Evolutionary conservation across 2,797 vertebrate genomes (phyloP), one percentile per base, ranked within the genome.

Genomic region (Danio jaintianensis): DNA sequence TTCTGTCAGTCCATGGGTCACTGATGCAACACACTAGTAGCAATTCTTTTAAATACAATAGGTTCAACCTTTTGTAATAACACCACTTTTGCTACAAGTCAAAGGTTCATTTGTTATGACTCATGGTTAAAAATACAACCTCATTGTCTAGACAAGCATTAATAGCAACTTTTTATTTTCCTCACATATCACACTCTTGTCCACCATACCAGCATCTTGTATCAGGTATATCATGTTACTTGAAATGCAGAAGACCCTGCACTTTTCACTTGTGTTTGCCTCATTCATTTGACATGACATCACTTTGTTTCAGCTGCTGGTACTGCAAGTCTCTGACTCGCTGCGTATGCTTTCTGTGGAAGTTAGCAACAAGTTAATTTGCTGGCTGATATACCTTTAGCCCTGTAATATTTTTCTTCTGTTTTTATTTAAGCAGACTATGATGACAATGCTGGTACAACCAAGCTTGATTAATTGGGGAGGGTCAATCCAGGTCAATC

Each of bases 61-160:
- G 53, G n/a, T 45, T 38, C 11, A n/a, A 40, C 15, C 64, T 43
- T 78, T 52, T 78, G 73, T 53, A 64, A 48, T 64, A 82, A 53
- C 9, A 5, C 59, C 68, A 47, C 53, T 52, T 58, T 16, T n/a
- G 15, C 47, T 15, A 43, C 29, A 67, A 71, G 64, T 83, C 69
- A 81, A 80, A 74, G 52, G 63, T 52, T 68, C 45, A 66, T 82
- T 80, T 42, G 53, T 86, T 77, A 70, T 77, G 69, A 48, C 13
- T 61, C 61, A 68, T 62, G 47, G 72, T 75, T 79, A 61, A 78
- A 83, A 79, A 83, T 76, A 79, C 16, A 58, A 78, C 56, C 72
- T 79, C 61, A 76, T 69, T 80, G 63, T 66, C 42, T 72, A 47
- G 16, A 72, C 56, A 38, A n/a, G n/a, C n/a, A n/a, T n/a, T n/a